Evolutionary conservation across 2,888 invertebrate species (phyloP), one percentile per base, ranked within the genome.

Genomic region (Drosophila siamana): DNA sequence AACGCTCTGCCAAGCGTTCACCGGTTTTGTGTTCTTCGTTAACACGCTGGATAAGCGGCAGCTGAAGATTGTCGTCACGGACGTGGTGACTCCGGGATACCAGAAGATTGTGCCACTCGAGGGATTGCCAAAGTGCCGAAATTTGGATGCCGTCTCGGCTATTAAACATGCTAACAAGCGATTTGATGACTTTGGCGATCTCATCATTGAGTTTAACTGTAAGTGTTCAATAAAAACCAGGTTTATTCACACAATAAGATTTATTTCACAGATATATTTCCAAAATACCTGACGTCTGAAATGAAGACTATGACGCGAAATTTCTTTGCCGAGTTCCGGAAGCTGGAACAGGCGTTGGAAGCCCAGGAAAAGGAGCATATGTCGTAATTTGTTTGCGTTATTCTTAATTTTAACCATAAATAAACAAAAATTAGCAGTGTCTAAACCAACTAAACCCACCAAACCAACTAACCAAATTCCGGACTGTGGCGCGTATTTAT

Each of bases 11-110:
- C 95, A 96, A 88, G 96, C 97, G 0, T 92, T 97, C 28, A 94
- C 94, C 40, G 97, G 97, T 0, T 93, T 95, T 8, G 93, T 93
- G 30, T 93, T 97, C 33, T 94, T 93, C 5, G 92, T 97, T 1
- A 92, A 92, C 44, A 96, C 96, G 0, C 91, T 97, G 66, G 97
- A 97, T 87, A 94, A 94, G 1, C 93, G 96, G 72, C 93, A 93
- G 54, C 90, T 97, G 41, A 93, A 95, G 71, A 92, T 96, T 38
- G 94, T 95, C 55, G 94, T 97, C 62, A 94, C 94, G 4, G 96
- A 96, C 86, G 94, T 96, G 4, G 94, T 96, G 47, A 92, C 94
- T 22, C 95, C 96, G 0, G 94, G 93, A 1, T 96, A 95, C 80
- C 94, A 94, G 70, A 96, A 96, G 91, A 86, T 95, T 0, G 93